Conservation (phyloP, 2,113 vertebrate genomes). For the Epinephelus fuscoguttatus region DNA sequence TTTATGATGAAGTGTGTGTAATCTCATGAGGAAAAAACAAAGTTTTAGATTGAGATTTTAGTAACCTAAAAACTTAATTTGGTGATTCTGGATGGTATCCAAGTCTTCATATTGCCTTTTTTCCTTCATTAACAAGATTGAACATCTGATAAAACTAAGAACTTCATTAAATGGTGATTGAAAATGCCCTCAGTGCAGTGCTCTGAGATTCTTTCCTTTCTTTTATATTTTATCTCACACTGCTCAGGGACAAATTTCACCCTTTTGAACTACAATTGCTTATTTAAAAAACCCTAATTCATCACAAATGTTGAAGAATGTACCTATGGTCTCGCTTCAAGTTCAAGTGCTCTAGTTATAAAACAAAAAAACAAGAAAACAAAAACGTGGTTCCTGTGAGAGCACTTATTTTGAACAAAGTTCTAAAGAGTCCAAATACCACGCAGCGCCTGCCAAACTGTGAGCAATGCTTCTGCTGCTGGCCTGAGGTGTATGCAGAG, state of each 20-base stretch:
- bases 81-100: constrained; percentile 1
- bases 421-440: constrained; percentile 57
- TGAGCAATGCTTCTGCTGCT: constrained; percentile 47
- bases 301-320: constrained; percentile 73
- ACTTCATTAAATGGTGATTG: constrained; percentile 6
- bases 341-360: constrained; percentile 75
- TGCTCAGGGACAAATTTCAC: background rate
- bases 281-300: constrained; percentile 46
- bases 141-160: constrained; percentile 10
- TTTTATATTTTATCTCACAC: constrained; percentile 31
- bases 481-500: constrained; percentile 63
- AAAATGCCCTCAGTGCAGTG: constrained; percentile 19
- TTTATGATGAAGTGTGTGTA: constrained; percentile 10
- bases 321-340: constrained; percentile 75
- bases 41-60: background rate
- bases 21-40: constrained; percentile 42
- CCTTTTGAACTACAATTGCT: constrained; percentile 33
- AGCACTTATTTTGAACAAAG: constrained; percentile 37
- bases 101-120: constrained; percentile 34
- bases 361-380: constrained; percentile 13
- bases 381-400: constrained; percentile 31
- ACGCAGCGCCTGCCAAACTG: constrained; percentile 37
- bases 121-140: constrained; percentile 19
- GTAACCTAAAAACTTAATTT: constrained; percentile 1
- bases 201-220: constrained; percentile 15